A percentile compares a stretch with the other conserved stretches of the same genome.
phyloP scores from a whole-genome alignment of 2,113 vertebrate species.

The Pogona vitticeps region DNA sequence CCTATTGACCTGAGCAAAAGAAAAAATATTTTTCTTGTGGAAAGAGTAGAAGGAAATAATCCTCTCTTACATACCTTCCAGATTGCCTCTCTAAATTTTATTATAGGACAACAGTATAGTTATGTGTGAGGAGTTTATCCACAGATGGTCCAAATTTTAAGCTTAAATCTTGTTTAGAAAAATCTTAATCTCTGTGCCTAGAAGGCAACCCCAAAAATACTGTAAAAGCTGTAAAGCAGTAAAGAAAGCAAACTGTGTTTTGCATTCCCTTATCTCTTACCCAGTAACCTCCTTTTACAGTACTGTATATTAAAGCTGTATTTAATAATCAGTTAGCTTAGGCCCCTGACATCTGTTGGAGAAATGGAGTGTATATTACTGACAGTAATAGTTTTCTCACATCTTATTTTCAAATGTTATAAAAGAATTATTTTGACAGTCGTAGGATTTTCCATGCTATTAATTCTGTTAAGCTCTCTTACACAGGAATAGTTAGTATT shows the following conservation, averaged over 20 bases:
- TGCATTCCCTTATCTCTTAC: conserved; percentile 48
- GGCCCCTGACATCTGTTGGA: conserved; percentile 48
- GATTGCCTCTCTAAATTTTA: not conserved
- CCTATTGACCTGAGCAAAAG: not conserved
- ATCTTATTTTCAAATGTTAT: conserved; percentile 39
- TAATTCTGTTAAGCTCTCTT: conserved; percentile 65
- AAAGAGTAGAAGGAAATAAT: not conserved
- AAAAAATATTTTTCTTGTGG: not conserved
- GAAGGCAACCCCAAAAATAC: not conserved
- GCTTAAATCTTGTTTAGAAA: not conserved
- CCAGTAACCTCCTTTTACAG: conserved; percentile 57
- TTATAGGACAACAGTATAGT: not conserved
- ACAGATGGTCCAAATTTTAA: not conserved
- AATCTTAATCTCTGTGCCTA: conserved; percentile 28
- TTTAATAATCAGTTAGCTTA: conserved; percentile 55
- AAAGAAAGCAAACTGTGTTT: conserved; percentile 67
- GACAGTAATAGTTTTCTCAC: conserved; percentile 52
- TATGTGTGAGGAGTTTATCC: not conserved
- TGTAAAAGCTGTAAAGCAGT: conserved; percentile 36
- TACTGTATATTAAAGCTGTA: conserved; percentile 61
- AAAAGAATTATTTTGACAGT: conserved; percentile 62
- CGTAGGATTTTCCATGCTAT: conserved; percentile 59
- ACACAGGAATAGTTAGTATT: conserved; percentile 52
- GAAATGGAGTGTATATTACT: conserved; percentile 50
- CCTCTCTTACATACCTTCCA: not conserved